These are phyloP conservation scores for Apostichopus californicus DNA, from an alignment of 35 echinoderm and acorn worm genomes.

Conservation along the genomic window DNA sequence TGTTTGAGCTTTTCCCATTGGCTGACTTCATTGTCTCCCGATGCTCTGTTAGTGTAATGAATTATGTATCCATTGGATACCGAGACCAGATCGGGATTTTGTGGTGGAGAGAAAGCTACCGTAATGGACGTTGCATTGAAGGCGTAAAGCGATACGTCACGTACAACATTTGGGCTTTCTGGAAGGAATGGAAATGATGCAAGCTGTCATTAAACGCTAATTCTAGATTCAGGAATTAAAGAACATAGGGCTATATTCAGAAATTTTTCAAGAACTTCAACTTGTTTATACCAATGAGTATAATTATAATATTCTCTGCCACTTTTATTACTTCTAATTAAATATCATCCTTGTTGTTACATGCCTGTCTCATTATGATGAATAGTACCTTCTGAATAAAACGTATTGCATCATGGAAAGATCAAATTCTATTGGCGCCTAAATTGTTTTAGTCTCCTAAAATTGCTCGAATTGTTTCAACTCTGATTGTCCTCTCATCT, in stretches of 20 bases:
- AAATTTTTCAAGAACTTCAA: not conserved
- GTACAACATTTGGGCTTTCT: conserved; percentile 96
- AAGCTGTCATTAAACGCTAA: too few relatives aligned
- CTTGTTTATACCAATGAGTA: not conserved
- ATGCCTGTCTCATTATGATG: too few relatives aligned
- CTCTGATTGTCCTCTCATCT: too few relatives aligned
- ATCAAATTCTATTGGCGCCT: too few relatives aligned
- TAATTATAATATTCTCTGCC: too few relatives aligned
- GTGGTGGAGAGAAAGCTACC: conserved; percentile 78
- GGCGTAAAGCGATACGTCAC: conserved; percentile 71
- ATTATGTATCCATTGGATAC: conserved; percentile 86
- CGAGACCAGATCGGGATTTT: conserved; percentile 63
- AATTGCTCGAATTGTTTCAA: too few relatives aligned
- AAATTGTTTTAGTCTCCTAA: too few relatives aligned
- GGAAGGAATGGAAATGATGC: not conserved
- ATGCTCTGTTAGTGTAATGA: conserved; percentile 78
- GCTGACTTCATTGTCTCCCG: conserved; percentile 43
- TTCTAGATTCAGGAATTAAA: too few relatives aligned
- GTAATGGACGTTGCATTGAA: conserved; percentile 82
- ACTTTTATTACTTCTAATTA: too few relatives aligned
- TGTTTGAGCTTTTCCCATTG: conserved; percentile 65
- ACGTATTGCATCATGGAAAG: too few relatives aligned
- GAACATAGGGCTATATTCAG: not conserved
- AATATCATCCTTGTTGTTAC: too few relatives aligned
- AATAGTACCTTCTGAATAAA: too few relatives aligned